Evolutionary conservation across 2,113 vertebrate species (phyloP), one percentile per base, ranked within the genome.

Genomic region (Hassar affinis): DNA sequence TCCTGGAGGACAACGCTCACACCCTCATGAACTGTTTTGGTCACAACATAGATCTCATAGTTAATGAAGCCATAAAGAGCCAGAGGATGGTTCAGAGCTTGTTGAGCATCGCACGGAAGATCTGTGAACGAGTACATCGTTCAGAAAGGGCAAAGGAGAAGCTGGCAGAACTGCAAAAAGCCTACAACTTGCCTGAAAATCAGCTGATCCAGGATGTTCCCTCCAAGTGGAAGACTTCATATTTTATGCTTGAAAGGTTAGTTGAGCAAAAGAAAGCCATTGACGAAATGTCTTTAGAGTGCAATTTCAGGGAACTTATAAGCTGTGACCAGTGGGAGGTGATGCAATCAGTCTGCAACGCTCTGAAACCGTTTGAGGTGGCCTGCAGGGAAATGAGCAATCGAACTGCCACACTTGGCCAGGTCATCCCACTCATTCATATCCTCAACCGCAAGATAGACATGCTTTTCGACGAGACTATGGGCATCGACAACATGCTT

Each of bases 271-370:
- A 96, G 89, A 94, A 93, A 90, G 98, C 97, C 15, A 93, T 99
- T 42, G 96, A 96, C 45, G 97, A 97, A 87, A 91, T 99, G 95
- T 96, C 97, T 0, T 91, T 96, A 1, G 97, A 97, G 94, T 98
- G 97, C 85, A 96, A 94, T 90, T 98, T 99, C 92, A 93, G 97
- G 88, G 97, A 99, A 90, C 93, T 98, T 10, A 96, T 99, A 91
- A 99, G 97, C 25, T 96, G 96, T n/a, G 97, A 99, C 89, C 98
- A 99, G 93, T 99, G 97, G 98, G 96, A 98, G 86, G 97, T 99
- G 76, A 98, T 99, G 95, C 95, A 95, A 93, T 99, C 97, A 0
- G 95, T 99, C 89, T 98, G 97, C 88, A 97, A 95, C 0, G 97
- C 97, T 51, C 94, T 99, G 87, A 97, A 97, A 87, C 97, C 98